Evolutionary conservation across 1,140 invertebrate species (phyloP).

Genomic region (Triops longicaudatus): DNA sequence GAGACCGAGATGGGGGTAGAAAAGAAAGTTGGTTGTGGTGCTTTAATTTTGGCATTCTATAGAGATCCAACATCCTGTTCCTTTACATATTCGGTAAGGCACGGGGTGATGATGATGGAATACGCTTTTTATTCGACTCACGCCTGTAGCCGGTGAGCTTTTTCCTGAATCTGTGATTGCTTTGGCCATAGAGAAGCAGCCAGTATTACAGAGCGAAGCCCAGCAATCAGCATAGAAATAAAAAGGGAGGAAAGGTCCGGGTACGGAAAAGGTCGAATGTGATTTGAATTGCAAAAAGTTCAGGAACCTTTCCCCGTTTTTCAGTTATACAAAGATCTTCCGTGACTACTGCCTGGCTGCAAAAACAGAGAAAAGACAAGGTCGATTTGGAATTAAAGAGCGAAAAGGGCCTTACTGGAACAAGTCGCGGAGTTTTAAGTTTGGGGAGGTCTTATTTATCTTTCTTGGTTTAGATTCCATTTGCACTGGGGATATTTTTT

Average conservation of each 20-base stretch:
- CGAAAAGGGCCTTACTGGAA: not conserved
- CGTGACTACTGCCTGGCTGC: not conserved
- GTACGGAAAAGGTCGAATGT: not conserved
- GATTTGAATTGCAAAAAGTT: conserved; percentile 4
- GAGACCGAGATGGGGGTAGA: not conserved
- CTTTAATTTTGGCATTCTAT: not conserved
- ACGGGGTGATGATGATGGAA: not conserved
- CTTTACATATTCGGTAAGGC: not conserved
- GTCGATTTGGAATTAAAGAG: not conserved
- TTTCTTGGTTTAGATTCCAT: not conserved
- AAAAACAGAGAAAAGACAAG: not conserved
- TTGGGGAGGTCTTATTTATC: not conserved
- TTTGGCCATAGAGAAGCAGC: conserved; percentile 1
- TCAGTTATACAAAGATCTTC: conserved; percentile 8
- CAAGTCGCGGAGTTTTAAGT: not conserved
- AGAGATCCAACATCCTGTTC: not conserved
- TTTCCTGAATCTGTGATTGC: conserved; percentile 4
- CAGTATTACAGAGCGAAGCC: conserved; percentile 5
- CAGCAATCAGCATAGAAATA: conserved; percentile 4
- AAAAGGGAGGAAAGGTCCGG: not conserved
- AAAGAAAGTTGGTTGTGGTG: not conserved
- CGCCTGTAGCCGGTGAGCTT: conserved; percentile 4
- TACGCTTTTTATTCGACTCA: conserved; percentile 8
- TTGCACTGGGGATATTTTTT: not conserved
- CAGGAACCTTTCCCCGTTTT: not conserved